Conservation (phyloP, 2,797 vertebrate species). For the Onychomys torridus region DNA sequence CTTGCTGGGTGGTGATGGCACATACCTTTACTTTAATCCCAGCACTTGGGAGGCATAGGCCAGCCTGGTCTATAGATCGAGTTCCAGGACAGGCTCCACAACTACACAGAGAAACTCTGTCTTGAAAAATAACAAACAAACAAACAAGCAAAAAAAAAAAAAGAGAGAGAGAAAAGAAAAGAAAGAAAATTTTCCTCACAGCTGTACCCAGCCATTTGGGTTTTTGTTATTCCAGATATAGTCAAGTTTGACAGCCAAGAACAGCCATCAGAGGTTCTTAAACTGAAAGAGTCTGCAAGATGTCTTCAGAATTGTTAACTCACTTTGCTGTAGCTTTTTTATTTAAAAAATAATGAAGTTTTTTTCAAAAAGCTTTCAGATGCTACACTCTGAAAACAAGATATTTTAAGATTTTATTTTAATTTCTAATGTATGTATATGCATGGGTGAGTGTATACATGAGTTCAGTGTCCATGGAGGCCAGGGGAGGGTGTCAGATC, state of each 20-base stretch:
- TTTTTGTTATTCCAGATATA: not conserved
- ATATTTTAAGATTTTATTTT: not conserved
- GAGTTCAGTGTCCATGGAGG: not conserved
- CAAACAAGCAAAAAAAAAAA: no score
- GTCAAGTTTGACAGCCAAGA: not conserved
- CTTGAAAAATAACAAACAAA: no score
- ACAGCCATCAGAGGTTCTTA: not conserved
- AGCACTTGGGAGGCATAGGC: no score
- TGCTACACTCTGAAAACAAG: not conserved
- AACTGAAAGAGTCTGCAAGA: not conserved
- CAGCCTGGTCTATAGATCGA: no score
- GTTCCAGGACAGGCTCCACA: no score
- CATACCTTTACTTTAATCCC: no score
- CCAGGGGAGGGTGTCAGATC: not conserved
- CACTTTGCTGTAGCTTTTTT: not conserved
- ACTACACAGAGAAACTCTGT: no score
- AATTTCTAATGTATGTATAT: not conserved
- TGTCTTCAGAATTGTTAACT: constrained; percentile 4
- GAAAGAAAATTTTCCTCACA: not conserved
- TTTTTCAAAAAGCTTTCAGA: not conserved
- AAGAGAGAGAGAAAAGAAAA: no score
- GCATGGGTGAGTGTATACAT: no score
- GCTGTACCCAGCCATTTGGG: not conserved
- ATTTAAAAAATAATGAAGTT: not conserved
- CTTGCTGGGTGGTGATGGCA: not conserved